A percentile compares a stretch with the other conserved stretches of the same genome.
Evolutionary conservation across 2,113 vertebrate species (phyloP).

Genomic region (Eulacestoma nigropectus): DNA sequence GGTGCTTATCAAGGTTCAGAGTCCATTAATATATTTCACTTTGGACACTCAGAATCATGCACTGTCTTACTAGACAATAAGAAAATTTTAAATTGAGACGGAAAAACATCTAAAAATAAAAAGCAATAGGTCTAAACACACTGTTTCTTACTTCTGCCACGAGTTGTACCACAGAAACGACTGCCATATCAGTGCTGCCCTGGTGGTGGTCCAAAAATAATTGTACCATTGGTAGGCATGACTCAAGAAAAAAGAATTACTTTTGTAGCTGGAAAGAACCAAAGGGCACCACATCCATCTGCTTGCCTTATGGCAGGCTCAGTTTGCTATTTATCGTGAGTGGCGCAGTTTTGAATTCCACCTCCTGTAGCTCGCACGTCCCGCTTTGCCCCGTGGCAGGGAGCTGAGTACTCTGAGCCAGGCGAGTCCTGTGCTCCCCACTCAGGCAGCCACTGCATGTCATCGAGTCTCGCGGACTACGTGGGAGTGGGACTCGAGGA

Average conservation of each 20-base stretch:
- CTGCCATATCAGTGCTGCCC: background rate
- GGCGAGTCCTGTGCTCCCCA: background rate
- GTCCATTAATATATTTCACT: background rate
- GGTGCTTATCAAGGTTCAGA: background rate
- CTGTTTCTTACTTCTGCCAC: background rate
- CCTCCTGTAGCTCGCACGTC: background rate
- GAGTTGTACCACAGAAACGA: background rate
- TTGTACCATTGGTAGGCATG: background rate
- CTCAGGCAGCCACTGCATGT: background rate
- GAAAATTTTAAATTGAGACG: background rate
- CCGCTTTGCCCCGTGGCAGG: background rate
- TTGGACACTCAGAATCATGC: background rate
- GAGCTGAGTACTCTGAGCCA: background rate
- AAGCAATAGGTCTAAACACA: background rate
- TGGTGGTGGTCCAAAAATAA: constrained; percentile 25
- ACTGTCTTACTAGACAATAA: background rate
- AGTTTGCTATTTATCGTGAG: background rate
- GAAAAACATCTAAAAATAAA: background rate
- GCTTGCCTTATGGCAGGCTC: constrained; percentile 22
- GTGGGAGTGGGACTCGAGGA: background rate
- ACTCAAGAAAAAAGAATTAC: background rate
- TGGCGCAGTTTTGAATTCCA: background rate
- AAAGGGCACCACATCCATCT: constrained; percentile 20
- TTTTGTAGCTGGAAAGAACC: background rate
- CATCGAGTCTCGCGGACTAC: background rate